phyloP scores from a whole-genome alignment of 2,797 vertebrate species.

The Etheostoma perlongum region DNA sequence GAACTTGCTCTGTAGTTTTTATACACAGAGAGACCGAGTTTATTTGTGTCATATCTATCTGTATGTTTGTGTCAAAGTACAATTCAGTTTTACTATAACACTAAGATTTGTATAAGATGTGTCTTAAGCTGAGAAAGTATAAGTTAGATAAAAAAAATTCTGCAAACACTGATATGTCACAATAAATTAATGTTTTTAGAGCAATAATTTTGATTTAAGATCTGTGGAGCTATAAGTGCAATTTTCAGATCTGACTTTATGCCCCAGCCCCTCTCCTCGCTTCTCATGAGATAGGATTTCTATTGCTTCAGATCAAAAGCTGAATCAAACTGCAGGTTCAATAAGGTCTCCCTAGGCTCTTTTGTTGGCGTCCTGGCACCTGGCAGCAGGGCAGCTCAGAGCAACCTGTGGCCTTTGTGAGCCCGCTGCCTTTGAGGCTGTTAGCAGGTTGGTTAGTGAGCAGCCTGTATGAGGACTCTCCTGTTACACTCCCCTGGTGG shows the following conservation, averaged over 20 bases:
- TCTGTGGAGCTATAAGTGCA: background rate
- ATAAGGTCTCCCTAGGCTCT: slow-evolving; percentile 41
- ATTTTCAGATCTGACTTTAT: slow-evolving; percentile 7
- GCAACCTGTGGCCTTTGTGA: slow-evolving; percentile 77
- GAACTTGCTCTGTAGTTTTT: background rate
- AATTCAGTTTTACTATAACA: background rate
- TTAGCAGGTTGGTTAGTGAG: slow-evolving; percentile 69
- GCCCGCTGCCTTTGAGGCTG: slow-evolving; percentile 62
- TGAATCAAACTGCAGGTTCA: slow-evolving; percentile 53
- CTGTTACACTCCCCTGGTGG: slow-evolving; percentile 81
- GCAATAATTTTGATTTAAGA: slow-evolving; percentile 2
- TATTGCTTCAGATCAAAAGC: slow-evolving; percentile 55
- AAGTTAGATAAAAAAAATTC: background rate
- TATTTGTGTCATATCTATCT: slow-evolving; percentile 17
- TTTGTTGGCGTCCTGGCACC: slow-evolving; percentile 77
- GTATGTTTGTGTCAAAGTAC: background rate
- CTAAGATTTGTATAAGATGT: background rate
- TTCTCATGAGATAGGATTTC: slow-evolving; percentile 61
- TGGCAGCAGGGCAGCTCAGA: slow-evolving; percentile 72
- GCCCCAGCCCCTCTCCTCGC: slow-evolving; percentile 10
- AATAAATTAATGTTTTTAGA: background rate
- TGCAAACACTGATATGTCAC: background rate
- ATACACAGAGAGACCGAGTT: slow-evolving; percentile 1
- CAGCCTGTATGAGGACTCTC: slow-evolving; percentile 78
- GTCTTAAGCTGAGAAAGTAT: background rate